phyloP scores from a whole-genome alignment of 2,113 vertebrate species.

The Gallinago jamesoni region DNA sequence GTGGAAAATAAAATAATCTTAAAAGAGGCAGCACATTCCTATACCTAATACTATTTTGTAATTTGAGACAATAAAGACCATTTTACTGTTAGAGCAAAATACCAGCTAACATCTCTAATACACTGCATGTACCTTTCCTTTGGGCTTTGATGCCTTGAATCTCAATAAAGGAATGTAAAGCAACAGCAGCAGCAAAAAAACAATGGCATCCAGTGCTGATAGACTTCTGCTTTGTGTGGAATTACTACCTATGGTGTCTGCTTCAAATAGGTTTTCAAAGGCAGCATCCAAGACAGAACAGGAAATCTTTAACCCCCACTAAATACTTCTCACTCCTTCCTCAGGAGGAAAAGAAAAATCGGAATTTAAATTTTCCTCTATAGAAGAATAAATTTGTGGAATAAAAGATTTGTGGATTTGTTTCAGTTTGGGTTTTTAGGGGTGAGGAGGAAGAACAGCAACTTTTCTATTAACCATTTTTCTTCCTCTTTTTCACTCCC shows the following conservation, averaged over 20 bases:
- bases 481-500: neutral
- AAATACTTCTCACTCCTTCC: neutral
- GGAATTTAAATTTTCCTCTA: neutral
- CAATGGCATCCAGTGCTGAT: neutral
- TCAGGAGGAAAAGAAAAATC: neutral
- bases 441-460: neutral
- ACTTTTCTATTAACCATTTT: neutral
- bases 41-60: neutral
- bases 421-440: neutral
- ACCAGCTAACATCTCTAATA: neutral
- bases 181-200: neutral
- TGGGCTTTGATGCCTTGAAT: neutral
- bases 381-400: neutral
- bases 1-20: neutral
- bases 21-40: neutral
- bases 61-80: neutral
- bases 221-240: neutral
- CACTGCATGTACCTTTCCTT: neutral
- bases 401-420: neutral
- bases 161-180: neutral
- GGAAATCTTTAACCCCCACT: neutral
- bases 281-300: neutral
- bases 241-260: neutral
- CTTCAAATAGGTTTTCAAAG: neutral
- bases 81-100: neutral